Conservation (phyloP, 2,113 vertebrate genomes). For the Nothocercus julius region DNA sequence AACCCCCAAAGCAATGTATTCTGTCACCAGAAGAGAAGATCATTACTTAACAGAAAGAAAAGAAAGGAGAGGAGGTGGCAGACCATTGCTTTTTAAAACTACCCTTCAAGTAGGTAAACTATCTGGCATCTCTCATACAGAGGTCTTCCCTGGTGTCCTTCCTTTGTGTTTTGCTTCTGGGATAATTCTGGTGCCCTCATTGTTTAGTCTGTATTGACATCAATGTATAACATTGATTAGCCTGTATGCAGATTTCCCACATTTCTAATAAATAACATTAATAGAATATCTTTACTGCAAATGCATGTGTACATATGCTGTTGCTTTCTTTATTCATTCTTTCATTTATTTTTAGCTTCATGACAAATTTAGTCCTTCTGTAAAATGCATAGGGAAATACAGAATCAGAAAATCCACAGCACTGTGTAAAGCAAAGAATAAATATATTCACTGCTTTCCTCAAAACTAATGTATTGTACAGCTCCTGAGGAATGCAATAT, state of each 20-base stretch:
- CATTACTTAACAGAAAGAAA: neutral
- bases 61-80: neutral
- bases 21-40: neutral
- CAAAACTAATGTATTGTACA: conserved; percentile 63
- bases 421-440: conserved; percentile 56
- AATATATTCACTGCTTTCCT: conserved; percentile 76
- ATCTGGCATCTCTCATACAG: neutral
- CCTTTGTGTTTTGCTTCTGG: neutral
- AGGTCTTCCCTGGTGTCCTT: neutral
- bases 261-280: neutral
- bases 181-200: neutral
- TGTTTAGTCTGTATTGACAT: too few species aligned
- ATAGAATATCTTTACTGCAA: neutral
- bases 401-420: conserved; percentile 36
- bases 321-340: neutral
- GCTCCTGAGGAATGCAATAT: conserved; percentile 70
- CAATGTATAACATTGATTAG: neutral
- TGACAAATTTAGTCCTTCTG: neutral
- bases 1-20: neutral
- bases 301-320: neutral
- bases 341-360: conserved; percentile 30
- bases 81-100: neutral
- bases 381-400: neutral
- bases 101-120: neutral
- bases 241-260: too few species aligned